Base-by-base conservation (phyloP, 2,113 vertebrate genomes). In the Oncorhynchus gorbuscha region DNA sequence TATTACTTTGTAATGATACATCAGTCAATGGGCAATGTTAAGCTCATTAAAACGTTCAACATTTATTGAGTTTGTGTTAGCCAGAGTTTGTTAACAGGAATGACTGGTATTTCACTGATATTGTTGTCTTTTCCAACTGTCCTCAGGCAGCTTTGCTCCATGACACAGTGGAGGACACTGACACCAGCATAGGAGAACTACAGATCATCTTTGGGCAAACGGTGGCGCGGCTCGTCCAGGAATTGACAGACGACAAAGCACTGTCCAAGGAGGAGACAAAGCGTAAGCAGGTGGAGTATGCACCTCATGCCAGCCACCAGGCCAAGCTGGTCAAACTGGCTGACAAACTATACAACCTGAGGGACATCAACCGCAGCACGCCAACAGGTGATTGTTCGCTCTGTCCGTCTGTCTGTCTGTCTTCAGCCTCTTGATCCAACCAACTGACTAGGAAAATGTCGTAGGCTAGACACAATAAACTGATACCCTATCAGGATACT, bases 121-220 rank as follows among this genome's bases (percentile, higher is more conserved):
- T 55, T 18, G 9, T 2, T 39, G 35, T 45, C 0, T 45, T 45
- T 45, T 55, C 51, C 14, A 55, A 55, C 14, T 55, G 51, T 55
- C 39, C 4, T 1, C 88, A 98, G 97, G 97, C 97, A 0, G 97
- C 97, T 5, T 83, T 98, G 48, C 95, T 98, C 58, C 97, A 98
- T 1, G 97, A 98, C 90, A 97, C 97, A 0, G 94, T 98, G 61
- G 97, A 98, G 81, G 97, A 98, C 90, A 99, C 97, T 0, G 93
- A 96, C 91, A 94, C 97, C 16, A 94, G 93, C 5, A 69, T 91
- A 0, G 64, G 86, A 0, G 97, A 99, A 89, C 83, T 98, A 0
- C 94, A 97, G 81, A 82, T 80, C 18, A 74, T 72, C 32, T 98
- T 98, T 16, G 97, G 97, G 4, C 51, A 26, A 0, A 90, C 89